Evolutionary conservation across 2,113 vertebrate species (phyloP).

Genomic region (Myrmecobius fasciatus): DNA sequence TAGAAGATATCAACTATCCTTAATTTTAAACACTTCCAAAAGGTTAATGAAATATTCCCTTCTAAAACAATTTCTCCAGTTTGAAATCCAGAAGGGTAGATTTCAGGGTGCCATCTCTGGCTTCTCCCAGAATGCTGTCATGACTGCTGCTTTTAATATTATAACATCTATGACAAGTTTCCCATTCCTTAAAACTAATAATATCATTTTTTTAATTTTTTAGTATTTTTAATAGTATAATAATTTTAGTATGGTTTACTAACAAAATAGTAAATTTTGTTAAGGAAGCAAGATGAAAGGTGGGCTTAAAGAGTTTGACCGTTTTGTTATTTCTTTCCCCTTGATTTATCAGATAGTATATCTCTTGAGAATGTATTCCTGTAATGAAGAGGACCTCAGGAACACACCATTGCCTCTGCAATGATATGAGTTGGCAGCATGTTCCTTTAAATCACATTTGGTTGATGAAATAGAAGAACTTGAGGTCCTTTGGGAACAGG

Average conservation of each 20-base stretch:
- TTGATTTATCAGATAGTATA: conserved; percentile 11
- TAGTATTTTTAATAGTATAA: background rate
- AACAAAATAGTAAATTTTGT: background rate
- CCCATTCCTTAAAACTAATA: background rate
- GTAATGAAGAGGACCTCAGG: background rate
- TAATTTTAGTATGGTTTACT: too few relatives aligned
- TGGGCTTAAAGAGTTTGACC: background rate
- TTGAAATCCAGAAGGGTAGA: conserved; percentile 13
- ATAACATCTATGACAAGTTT: background rate
- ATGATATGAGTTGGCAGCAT: conserved; percentile 39
- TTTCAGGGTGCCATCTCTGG: conserved; percentile 12
- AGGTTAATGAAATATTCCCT: background rate
- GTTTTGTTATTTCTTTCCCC: background rate
- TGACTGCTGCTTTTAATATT: background rate
- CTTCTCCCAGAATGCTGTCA: conserved; percentile 36
- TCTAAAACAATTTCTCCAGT: conserved; percentile 30
- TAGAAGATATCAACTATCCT: background rate
- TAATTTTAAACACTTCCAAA: conserved; percentile 20
- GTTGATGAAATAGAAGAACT: conserved; percentile 56
- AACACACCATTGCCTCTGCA: conserved; percentile 6
- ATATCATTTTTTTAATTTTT: background rate
- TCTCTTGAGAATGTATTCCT: conserved; percentile 53
- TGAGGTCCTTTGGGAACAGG: conserved; percentile 31
- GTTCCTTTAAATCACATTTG: conserved; percentile 39
- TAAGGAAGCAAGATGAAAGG: background rate